These are phyloP conservation scores for Chrysocyon brachyurus DNA, from an alignment of 2,797 vertebrate species.

Conservation along the genomic window DNA sequence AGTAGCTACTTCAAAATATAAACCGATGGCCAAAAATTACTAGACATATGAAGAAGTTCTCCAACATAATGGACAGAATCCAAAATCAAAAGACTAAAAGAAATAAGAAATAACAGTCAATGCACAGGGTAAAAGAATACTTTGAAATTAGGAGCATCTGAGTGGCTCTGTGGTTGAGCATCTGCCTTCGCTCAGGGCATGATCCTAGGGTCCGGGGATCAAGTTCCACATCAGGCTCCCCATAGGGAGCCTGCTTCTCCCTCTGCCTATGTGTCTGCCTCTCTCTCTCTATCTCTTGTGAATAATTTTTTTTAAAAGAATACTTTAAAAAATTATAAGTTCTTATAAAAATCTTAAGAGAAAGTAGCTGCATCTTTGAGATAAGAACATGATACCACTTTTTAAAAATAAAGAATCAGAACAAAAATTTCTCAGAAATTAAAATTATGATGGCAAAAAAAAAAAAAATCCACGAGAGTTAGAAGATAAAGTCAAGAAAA, in stretches of 20 bases:
- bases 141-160: not conserved
- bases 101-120: not conserved
- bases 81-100: not conserved
- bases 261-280: no score
- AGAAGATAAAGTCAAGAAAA: constrained; percentile 51
- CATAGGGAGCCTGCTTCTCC: no score
- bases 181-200: no score
- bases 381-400: not conserved
- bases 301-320: not conserved
- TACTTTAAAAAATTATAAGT: not conserved
- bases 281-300: no score
- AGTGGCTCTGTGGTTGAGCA: no score
- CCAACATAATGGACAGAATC: not conserved
- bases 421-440: constrained; percentile 40
- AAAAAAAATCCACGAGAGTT: not conserved
- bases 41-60: constrained; percentile 45
- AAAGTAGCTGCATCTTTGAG: not conserved
- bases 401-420: not conserved
- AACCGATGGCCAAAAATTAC: not conserved
- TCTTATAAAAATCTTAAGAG: constrained; percentile 13
- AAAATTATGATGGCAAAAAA: constrained; percentile 14
- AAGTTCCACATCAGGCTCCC: no score
- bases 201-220: no score
- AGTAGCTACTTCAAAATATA: constrained; percentile 11
- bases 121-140: not conserved